Base-by-base conservation (phyloP, 2,888 invertebrate genomes). In the Shargacucullia verbasci region DNA sequence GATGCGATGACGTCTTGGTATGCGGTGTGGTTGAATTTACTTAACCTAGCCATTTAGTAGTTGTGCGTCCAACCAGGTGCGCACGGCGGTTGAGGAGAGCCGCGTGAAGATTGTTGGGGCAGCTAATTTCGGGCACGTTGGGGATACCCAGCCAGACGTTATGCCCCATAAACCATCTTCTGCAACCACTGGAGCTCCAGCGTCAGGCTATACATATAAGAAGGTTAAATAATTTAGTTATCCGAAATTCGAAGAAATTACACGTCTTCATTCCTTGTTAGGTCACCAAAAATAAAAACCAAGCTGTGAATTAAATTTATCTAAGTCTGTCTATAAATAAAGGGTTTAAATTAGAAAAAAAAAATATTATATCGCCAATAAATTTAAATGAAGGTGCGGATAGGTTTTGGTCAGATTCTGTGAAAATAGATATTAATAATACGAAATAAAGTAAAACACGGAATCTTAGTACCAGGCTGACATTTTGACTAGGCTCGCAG, bases 121-220 rank as follows among this genome's bases (percentile, higher is more conserved):
- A 0, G 80, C 69, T 0, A 60, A 14, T 0, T 20, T 9, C 0
- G 69, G 64, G 58, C 89, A 89, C 10, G 63, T 44, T 0, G 72
- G 46, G 0, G 86, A 73, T 2, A 70, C 78, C 92, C 92, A 93
- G 1, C 90, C 89, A 0, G 93, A 93, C 1, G 91, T 92, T 50
- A 92, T 83, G 46, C 92, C 94, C 91, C 91, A 92, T 0, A 93
- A 80, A 0, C 85, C 87, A 35, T 90, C 86, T 1, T 84, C 79
- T 0, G 88, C 86, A 7, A 89, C 61, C n/a, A 93, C 81, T 10
- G 92, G 93, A 0, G 92, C 91, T 12, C 93, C 94, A 8, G 81
- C 78, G 52, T 92, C 92, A 0, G 91, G 90, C 92, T 92, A 79
- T 29, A 58, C 65, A 68, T 40, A 15, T 35, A 69, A 39, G 1